Base-by-base conservation (phyloP, 1,140 invertebrate genomes). In the Polyergus mexicanus region DNA sequence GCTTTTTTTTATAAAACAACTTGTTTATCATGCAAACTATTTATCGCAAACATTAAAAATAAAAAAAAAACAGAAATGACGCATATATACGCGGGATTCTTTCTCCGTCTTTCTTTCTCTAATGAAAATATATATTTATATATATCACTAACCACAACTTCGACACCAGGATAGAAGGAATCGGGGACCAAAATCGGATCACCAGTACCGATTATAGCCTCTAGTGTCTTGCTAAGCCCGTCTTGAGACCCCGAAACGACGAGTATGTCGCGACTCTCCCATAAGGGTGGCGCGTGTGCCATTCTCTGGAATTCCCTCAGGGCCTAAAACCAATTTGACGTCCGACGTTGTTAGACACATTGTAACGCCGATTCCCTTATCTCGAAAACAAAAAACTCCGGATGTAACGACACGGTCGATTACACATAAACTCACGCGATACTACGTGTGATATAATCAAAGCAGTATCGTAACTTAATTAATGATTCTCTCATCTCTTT, bases 191-290 rank as follows among this genome's bases (percentile, higher is more conserved):
- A 90, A 19, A 98, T 94, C 7, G 97, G 94, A 92, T 98, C 97
- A 1, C 96, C 97, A n/a, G 95, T 95, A 58, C 96, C 94, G 76
- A 97, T 90, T 65, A 97, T 94, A 93, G 97, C 96, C 86, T 97
- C 97, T 3, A 97, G 94, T 75, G 96, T 95, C 94, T 97, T 97
- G 93, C 97, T 97, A 83, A 98, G 96, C 13, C 97, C 97, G 94
- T 98, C 97, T 93, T 98, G 97, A 69, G 96, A 96, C 13, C 97
- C 98, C 85, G 96, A 96, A 1, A 97, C 97, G 13, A 98, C 95
- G 41, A 97, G 92, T 7, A 97, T 91, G 74, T 97, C 96, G 0
- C 95, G 95, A 0, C 96, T 95, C 22, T 95, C 94, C 95, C 96
- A 96, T 3, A 95, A 94, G 13, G 97, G 97, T 2, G 97, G 97